Base-by-base conservation (phyloP, 2,888 invertebrate genomes). In the Chymomyza amoena region DNA sequence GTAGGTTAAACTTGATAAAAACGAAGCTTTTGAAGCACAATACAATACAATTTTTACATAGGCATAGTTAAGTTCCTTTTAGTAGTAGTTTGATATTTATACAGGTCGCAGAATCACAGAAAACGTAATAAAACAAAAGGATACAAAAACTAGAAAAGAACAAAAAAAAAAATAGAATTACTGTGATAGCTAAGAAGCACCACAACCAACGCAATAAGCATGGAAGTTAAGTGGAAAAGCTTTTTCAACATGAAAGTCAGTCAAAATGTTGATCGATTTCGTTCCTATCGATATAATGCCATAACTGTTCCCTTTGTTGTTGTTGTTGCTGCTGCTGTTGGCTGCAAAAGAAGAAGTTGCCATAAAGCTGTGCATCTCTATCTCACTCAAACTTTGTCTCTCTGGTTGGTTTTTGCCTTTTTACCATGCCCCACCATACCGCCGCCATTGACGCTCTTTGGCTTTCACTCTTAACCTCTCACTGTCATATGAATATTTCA, bases 1-100 rank as follows among this genome's bases (percentile, higher is more conserved):
- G 66, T 67, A 76, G 67, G 59, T 25, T 67, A 73, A 61, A 61
- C 67, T 57, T 62, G 59, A 74, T 56, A 72, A 69, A 60, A 66
- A 57, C 36, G 66, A 66, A 59, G 81, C 84, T 81, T 81, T 69
- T 52, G 73, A 83, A 84, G 81, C 79, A 28, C 54, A 54, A 28
- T 18, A 75, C 68, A 54, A 69, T 25, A 66, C 66, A 78, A 66
- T 61, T 63, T 63, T 32, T 13, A 13, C 39, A 13, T 45, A 13
- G 4, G 13, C 13, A 45, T 64, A 75, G 66, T 71, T 78, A 69
- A 75, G 77, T 77, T 77, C 68, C 69, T 77, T 57, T 76, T 60
- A 50, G 61, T 63, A 61, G 16, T 45, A 45, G 15, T 60, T 67
- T 36, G 57, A 25, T 66, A 68, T 36, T 32, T 56, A 70, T 16